phyloP scores from a whole-genome alignment of 2,113 vertebrate genomes.

The Phalacrocorax carbo region DNA sequence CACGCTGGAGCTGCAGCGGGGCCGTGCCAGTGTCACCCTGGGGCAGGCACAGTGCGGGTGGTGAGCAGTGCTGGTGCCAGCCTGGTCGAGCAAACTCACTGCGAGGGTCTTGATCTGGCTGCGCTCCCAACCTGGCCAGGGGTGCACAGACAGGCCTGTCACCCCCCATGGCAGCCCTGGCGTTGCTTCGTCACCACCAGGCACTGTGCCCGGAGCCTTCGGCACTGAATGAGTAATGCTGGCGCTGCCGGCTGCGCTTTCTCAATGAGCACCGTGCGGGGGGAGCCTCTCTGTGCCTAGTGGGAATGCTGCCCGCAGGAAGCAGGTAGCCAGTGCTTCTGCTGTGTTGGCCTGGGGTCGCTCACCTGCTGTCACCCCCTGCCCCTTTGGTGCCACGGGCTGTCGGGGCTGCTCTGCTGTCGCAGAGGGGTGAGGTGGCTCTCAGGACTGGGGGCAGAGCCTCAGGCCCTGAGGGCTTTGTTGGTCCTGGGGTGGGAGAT shows the following conservation, averaged over 20 bases:
- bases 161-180: rapidly evolving
- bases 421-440: rapidly evolving
- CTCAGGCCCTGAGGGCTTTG: not conserved
- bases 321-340: not conserved
- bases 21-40: rapidly evolving
- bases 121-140: rapidly evolving
- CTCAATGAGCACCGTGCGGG: rapidly evolving
- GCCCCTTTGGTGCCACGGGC: rapidly evolving
- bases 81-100: rapidly evolving
- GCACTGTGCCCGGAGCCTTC: rapidly evolving
- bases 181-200: not conserved
- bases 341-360: not conserved
- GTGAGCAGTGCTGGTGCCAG: not conserved
- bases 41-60: rapidly evolving
- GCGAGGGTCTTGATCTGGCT: not conserved
- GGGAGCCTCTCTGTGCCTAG: not conserved
- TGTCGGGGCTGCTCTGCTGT: not conserved
- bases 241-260: rapidly evolving
- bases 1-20: rapidly evolving
- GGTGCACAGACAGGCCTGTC: not conserved
- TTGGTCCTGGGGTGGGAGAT: too few species aligned
- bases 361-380: rapidly evolving
- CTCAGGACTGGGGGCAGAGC: not conserved
- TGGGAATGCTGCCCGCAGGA: rapidly evolving
- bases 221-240: rapidly evolving